Conservation (phyloP, 2,888 invertebrate genomes). For the Drosophila limbata region DNA sequence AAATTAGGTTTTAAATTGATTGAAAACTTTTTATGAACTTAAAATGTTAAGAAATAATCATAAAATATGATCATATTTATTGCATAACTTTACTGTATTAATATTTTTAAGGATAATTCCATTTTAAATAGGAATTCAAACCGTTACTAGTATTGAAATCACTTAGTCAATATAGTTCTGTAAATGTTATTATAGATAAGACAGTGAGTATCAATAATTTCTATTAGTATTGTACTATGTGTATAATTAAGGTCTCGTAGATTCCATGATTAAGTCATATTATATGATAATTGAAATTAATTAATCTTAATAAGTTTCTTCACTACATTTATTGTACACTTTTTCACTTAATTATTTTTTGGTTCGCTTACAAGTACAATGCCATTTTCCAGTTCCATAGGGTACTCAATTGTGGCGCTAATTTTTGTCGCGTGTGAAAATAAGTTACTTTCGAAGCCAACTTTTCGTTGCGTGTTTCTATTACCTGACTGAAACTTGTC, state of each 20-base stretch:
- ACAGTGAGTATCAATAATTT: not conserved
- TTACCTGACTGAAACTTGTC: constrained; percentile 43
- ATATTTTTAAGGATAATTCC: not conserved
- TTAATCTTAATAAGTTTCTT: constrained; percentile 39
- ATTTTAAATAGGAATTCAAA: not conserved
- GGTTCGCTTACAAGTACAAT: constrained; percentile 10
- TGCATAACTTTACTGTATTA: too few species aligned
- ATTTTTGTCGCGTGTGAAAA: constrained; percentile 24
- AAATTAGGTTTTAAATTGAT: too few species aligned
- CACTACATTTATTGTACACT: constrained; percentile 32
- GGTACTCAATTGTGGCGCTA: constrained; percentile 53
- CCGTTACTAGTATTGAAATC: not conserved
- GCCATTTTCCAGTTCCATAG: constrained; percentile 44
- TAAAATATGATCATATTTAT: too few species aligned
- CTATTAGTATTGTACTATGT: not conserved
- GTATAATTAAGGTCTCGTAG: too few species aligned
- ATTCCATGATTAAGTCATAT: constrained; percentile 9
- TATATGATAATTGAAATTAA: constrained; percentile 16
- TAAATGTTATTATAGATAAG: not conserved
- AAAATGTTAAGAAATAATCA: too few species aligned
- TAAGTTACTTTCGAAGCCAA: not conserved
- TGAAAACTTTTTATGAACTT: too few species aligned
- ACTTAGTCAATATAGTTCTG: not conserved
- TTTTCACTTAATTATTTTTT: constrained; percentile 43
- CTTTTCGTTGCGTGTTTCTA: constrained; percentile 39